Percentiles rank a stretch among this genome's conserved stretches.
These are phyloP conservation scores for Potorous gilbertii DNA, from an alignment of 2,797 vertebrate genomes.

Conservation along the genomic window DNA sequence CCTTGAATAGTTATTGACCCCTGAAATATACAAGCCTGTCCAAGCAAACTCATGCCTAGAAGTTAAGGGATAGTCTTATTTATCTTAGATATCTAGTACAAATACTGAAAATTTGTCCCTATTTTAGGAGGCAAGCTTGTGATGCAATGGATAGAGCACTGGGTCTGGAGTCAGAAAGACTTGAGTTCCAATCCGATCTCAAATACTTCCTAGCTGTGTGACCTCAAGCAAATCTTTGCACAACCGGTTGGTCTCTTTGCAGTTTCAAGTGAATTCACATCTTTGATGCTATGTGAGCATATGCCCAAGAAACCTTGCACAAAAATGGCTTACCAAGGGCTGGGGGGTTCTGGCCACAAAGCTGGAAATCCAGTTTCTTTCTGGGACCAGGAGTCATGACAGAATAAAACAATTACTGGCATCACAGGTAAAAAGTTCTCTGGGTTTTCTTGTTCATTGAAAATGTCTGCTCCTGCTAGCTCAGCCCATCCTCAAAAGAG, in stretches of 20 bases:
- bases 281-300: not conserved
- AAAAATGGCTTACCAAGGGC: slow-evolving; percentile 3
- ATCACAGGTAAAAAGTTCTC: not conserved
- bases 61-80: not conserved
- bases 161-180: not conserved
- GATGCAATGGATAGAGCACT: not conserved
- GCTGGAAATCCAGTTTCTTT: not conserved
- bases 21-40: slow-evolving; percentile 23
- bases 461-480: no score
- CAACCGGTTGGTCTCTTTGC: not conserved
- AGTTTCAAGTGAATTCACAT: slow-evolving; percentile 18
- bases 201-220: not conserved
- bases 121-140: not conserved
- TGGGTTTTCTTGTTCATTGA: no score
- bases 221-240: not conserved
- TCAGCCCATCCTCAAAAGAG: not conserved
- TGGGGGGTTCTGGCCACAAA: not conserved
- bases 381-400: not conserved
- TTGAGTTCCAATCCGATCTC: not conserved
- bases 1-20: slow-evolving; percentile 8
- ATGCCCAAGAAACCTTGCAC: not conserved
- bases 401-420: not conserved
- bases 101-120: not conserved
- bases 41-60: slow-evolving; percentile 46
- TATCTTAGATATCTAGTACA: not conserved